Evolutionary conservation across 2,888 invertebrate genomes (phyloP), one percentile per base, ranked within the genome.

Genomic region (Eupithecia tripunctaria): DNA sequence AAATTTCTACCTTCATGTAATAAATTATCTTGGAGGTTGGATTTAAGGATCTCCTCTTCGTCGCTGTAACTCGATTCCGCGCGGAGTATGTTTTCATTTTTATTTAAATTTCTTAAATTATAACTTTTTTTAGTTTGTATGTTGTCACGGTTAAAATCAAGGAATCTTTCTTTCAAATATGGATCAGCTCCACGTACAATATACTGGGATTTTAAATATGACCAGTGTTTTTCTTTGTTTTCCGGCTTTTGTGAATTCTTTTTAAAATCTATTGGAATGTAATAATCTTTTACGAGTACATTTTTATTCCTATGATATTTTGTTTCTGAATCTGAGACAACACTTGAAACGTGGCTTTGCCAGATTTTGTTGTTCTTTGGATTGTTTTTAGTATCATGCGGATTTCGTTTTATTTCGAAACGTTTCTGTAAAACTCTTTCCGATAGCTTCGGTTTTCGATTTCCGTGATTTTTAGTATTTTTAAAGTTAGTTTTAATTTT

Each of bases 1-100:
- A 56, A 56, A 25, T 56, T 56, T 56, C 56, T 56, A 25, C 56
- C 56, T 4, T 25, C 56, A 25, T 56, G 56, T 56, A 56, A 56
- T n/a, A 56, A 14, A 25, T 25, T 56, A 56, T 56, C 56, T 25
- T 56, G 56, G 14, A 56, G 56, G 6, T 56, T 56, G 25, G 25
- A 56, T 8, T 56, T 56, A 0, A 56, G 25, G 56, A 56, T 1
- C 6, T 21, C 56, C 1, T 56, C 56, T 0, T 56, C 56, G 14
- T 56, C 56, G 2, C 56, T 56, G 56, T 56, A 56, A 8, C 56
- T 56, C 25, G 56, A 56, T 56, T 56, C 56, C 12, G 5, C 12
- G 5, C 56, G 56, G 4, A 56, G 56, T 25, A 56, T 56, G 25
- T 56, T 25, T 25, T 25, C 25, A 21, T 51, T n/a, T 21, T 51